Evolutionary conservation across 1,140 invertebrate genomes (phyloP), one percentile per base, ranked within the genome.

Genomic region (Drosophila navojoa): DNA sequence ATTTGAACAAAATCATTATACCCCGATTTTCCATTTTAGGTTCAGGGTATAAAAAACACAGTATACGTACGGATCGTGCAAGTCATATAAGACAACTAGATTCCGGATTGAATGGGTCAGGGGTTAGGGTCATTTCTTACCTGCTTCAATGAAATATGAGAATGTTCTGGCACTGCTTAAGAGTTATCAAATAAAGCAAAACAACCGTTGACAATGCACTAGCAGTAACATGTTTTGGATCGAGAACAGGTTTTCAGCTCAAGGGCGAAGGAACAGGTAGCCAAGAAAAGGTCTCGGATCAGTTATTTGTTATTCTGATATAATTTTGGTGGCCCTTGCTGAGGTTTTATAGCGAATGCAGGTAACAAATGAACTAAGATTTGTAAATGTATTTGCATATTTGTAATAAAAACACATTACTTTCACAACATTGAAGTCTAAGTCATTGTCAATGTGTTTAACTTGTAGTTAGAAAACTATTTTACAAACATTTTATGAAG

Each of bases 141-240:
- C 81, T 87, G 82, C 82, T 85, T 58, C 49, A 76, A 84, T 82
- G 81, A 68, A 87, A 87, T 82, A 76, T 66, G 76, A 87, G 82
- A 87, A 78, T 82, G 87, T 82, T 71, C 61, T 69, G 67, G 57
- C 63, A 60, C 74, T 76, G 49, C 71, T 68, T 76, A 79, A 86
- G 79, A 86, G 79, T 68, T 63, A 70, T 63, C 53, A 42, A 62
- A 40, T 32, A 60, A 58, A 62, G 61, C 61, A 86, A 87, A 81
- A 70, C 67, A 86, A 86, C 80, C 63, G 64, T 47, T 53, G 19
- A 64, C 87, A 76, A 76, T 59, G 54, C 76, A 72, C 71, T 66
- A 59, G 44, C 64, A 68, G 62, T 49, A 87, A 86, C 82, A 79
- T 79, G 79, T 87, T 86, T 82, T 66, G 53, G 38, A 32, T 47